Evolutionary conservation across 1,140 invertebrate species (phyloP).

Genomic region (Drosophila repleta): DNA sequence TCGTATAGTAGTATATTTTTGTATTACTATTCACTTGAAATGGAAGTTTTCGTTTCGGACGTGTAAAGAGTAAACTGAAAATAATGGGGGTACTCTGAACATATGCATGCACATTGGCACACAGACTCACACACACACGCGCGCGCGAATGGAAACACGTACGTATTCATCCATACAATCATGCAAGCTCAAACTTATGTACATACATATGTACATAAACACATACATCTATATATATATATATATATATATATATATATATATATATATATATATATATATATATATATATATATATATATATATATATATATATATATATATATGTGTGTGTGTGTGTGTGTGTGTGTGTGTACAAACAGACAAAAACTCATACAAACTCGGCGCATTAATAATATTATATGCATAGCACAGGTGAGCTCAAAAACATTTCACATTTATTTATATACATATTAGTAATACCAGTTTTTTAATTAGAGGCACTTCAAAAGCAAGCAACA

Average conservation of each 20-base stretch:
- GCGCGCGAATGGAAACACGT: conserved; percentile 10
- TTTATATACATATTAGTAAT: conserved; percentile 14
- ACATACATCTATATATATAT: too few species aligned
- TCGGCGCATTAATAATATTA: conserved; percentile 43
- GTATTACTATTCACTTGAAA: conserved; percentile 57
- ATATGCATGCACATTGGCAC: not conserved
- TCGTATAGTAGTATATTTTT: conserved; percentile 18
- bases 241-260: too few species aligned
- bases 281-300: too few species aligned
- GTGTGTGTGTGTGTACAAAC: too few species aligned
- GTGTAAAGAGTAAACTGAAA: conserved; percentile 31
- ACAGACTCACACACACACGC: conserved; percentile 5
- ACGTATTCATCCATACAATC: conserved; percentile 15
- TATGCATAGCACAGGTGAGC: conserved; percentile 41
- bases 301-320: too few species aligned
- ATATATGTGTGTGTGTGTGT: too few species aligned
- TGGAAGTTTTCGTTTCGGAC: conserved; percentile 28
- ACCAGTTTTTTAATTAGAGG: conserved; percentile 14
- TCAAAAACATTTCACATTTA: conserved; percentile 4
- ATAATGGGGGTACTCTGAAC: conserved; percentile 24
- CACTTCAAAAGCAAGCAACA: conserved; percentile 28
- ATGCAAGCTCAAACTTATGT: conserved; percentile 7
- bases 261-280: too few species aligned
- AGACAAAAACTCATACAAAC: conserved; percentile 14
- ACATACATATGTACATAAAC: too few species aligned